Percentiles rank a stretch among this genome's conserved stretches.
Conservation (phyloP, 1,140 invertebrate genomes). For the Arctopsyche grandis region DNA sequence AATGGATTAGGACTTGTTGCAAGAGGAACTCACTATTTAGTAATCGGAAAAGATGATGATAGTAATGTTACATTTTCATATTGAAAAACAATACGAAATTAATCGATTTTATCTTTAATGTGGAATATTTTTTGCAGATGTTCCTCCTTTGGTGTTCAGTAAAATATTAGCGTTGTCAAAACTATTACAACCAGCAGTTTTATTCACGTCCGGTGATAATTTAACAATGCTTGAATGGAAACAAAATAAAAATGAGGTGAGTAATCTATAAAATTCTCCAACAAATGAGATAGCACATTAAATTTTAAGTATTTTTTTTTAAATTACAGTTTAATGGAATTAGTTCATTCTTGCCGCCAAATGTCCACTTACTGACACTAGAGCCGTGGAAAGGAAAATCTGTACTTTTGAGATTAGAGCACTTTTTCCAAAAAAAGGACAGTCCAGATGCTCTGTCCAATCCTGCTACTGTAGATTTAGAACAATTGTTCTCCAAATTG, state of each 20-base stretch:
- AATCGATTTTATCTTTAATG: not conserved
- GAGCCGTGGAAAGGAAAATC: slow-evolving; percentile 80
- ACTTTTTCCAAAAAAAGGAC: slow-evolving; percentile 83
- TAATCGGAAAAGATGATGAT: slow-evolving; percentile 59
- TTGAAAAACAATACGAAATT: not conserved
- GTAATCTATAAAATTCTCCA: slow-evolving; percentile 37
- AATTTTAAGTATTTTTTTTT: too few species aligned
- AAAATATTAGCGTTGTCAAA: slow-evolving; percentile 57
- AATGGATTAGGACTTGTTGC: slow-evolving; percentile 81
- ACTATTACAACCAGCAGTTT: slow-evolving; percentile 62
- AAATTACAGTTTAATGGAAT: slow-evolving; percentile 34
- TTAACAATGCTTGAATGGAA: slow-evolving; percentile 62
- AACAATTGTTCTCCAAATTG: slow-evolving; percentile 69
- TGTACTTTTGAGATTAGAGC: slow-evolving; percentile 86
- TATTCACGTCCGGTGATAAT: slow-evolving; percentile 60
- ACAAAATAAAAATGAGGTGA: slow-evolving; percentile 61
- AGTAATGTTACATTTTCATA: not conserved
- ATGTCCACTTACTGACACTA: slow-evolving; percentile 86
- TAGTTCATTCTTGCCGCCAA: slow-evolving; percentile 72
- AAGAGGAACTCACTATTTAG: slow-evolving; percentile 78
- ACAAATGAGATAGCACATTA: not conserved
- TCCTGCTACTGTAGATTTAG: slow-evolving; percentile 56
- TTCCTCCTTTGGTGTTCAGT: not conserved
- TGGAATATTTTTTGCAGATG: slow-evolving; percentile 11
- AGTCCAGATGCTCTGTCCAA: slow-evolving; percentile 62